A percentile compares a stretch with the other conserved stretches of the same genome.
phyloP scores from a whole-genome alignment of 2,888 invertebrate species.

The Plusia festucae region DNA sequence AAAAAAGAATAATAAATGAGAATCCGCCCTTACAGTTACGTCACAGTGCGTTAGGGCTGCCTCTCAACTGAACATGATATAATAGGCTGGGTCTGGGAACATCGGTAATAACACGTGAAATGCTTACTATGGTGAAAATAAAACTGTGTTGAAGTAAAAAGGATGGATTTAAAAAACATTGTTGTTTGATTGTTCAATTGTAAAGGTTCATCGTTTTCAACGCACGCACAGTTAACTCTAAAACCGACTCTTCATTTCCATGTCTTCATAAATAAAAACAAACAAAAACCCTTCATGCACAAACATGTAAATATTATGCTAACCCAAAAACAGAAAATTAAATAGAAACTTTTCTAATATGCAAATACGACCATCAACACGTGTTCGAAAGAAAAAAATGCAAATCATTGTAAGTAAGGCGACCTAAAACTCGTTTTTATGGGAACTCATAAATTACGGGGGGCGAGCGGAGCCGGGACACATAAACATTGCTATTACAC shows the following conservation, averaged over 20 bases:
- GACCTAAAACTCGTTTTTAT: constrained; percentile 65
- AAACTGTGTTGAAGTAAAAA: neutral
- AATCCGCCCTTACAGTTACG: constrained; percentile 55
- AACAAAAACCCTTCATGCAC: constrained; percentile 25
- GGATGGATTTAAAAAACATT: neutral
- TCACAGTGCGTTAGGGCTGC: constrained; percentile 39
- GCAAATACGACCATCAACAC: constrained; percentile 68
- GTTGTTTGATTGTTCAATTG: neutral
- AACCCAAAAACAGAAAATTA: constrained; percentile 54
- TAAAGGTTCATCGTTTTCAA: neutral
- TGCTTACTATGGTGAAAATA: neutral
- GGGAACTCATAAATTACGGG: constrained; percentile 65
- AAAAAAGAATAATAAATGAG: constrained; percentile 69
- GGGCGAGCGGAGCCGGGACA: constrained; percentile 45
- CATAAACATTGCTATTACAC: constrained; percentile 65
- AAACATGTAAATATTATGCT: constrained; percentile 48
- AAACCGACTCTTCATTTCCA: neutral
- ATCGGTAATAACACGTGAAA: neutral
- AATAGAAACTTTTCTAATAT: constrained; percentile 59
- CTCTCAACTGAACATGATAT: constrained; percentile 26
- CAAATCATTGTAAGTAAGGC: constrained; percentile 66
- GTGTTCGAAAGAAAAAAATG: constrained; percentile 71
- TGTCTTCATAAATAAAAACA: constrained; percentile 20
- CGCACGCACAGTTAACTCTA: neutral
- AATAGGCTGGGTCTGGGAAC: neutral